Conservation (phyloP, 2,888 invertebrate species). For the Caenorhabditis wallacei region DNA sequence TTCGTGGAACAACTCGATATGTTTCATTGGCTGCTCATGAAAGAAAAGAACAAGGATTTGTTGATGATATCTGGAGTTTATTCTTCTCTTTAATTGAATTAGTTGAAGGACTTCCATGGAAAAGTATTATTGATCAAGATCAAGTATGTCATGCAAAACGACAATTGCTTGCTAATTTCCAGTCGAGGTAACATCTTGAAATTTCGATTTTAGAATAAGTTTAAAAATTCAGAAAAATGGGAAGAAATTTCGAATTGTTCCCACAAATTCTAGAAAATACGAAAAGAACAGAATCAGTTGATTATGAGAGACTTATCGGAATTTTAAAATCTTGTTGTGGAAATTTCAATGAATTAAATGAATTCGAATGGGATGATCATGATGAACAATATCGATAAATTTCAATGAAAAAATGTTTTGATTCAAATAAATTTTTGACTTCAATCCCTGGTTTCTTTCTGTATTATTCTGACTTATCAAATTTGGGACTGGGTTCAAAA, state of each 20-base stretch:
- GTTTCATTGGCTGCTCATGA: conserved; percentile 80
- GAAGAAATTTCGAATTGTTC: conserved; percentile 50
- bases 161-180: conserved; percentile 31
- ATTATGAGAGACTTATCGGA: conserved; percentile 63
- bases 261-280: conserved; percentile 35
- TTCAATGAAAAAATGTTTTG: background rate
- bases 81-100: conserved; percentile 78
- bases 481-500: too few relatives aligned
- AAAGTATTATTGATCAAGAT: conserved; percentile 71
- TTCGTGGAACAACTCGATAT: conserved; percentile 80
- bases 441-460: too few relatives aligned
- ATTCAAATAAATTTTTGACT: background rate
- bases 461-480: too few relatives aligned
- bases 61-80: conserved; percentile 77
- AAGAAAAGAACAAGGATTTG: conserved; percentile 74
- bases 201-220: background rate
- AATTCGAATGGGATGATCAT: conserved; percentile 70
- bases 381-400: conserved; percentile 37
- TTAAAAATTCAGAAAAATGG: conserved; percentile 49
- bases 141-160: conserved; percentile 72
- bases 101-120: conserved; percentile 80
- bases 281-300: conserved; percentile 49
- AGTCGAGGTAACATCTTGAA: conserved; percentile 37
- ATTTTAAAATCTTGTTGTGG: conserved; percentile 59
- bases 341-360: conserved; percentile 46